Evolutionary conservation across 2,888 invertebrate species (phyloP).

Genomic region (Cheilosia soror): DNA sequence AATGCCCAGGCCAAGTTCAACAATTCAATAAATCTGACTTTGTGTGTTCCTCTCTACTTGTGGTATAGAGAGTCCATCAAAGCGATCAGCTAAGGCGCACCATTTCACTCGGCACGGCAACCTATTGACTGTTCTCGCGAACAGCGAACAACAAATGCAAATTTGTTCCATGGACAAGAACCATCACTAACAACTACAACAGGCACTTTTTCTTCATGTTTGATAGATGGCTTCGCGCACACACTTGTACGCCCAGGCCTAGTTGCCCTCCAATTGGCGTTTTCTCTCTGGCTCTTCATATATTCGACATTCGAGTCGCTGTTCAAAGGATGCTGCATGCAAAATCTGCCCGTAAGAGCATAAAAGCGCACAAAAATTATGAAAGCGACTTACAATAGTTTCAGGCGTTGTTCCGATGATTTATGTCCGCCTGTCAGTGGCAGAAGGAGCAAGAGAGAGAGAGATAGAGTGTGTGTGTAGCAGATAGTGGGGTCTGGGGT

Average conservation of each 20-base stretch:
- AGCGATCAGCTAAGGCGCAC: conserved; percentile 18
- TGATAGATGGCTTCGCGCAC: conserved; percentile 70
- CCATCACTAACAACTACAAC: conserved; percentile 70
- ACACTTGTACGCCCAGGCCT: conserved; percentile 73
- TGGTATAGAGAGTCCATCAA: conserved; percentile 54
- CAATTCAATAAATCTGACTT: conserved; percentile 74
- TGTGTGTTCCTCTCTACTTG: conserved; percentile 47
- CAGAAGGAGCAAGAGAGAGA: conserved; percentile 6
- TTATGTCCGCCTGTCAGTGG: conserved; percentile 69
- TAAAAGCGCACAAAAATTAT: conserved; percentile 60
- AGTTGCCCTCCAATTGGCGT: conserved; percentile 65
- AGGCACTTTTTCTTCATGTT: conserved; percentile 56
- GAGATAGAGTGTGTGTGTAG: background rate
- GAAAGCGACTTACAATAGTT: conserved; percentile 69
- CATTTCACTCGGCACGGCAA: conserved; percentile 40
- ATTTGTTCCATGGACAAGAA: conserved; percentile 73
- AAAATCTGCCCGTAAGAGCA: conserved; percentile 39
- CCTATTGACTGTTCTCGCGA: conserved; percentile 58
- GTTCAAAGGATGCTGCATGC: conserved; percentile 50
- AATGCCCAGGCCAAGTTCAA: conserved; percentile 69
- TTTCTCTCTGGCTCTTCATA: background rate
- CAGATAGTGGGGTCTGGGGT: background rate
- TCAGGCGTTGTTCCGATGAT: conserved; percentile 71
- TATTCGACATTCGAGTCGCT: background rate
- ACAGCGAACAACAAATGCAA: conserved; percentile 68